Conservation (phyloP, 2,888 invertebrate species). For the Himalopsyche japonica region DNA sequence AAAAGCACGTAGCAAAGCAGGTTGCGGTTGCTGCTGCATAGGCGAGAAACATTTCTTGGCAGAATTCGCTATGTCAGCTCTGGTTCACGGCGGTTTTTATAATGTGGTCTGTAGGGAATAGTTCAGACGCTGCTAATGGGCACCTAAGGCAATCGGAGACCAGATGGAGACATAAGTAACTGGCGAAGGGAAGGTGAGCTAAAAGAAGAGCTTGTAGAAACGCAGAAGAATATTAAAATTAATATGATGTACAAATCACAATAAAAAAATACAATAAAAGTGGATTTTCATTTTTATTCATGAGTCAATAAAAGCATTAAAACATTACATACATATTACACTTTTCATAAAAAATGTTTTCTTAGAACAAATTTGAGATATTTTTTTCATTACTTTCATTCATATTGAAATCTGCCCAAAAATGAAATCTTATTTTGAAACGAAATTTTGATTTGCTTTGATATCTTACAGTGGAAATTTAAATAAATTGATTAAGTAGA, state of each 20-base stretch:
- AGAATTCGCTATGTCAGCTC: not conserved
- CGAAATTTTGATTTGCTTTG: too few relatives aligned
- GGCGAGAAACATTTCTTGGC: not conserved
- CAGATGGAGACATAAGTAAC: not conserved
- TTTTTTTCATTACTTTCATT: too few relatives aligned
- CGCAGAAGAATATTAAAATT: not conserved
- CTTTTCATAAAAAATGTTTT: too few relatives aligned
- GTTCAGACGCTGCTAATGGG: not conserved
- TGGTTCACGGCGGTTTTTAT: not conserved
- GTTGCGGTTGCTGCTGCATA: not conserved
- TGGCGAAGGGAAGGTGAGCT: not conserved
- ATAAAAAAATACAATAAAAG: not conserved
- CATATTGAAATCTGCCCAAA: too few relatives aligned
- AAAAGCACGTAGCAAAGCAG: not conserved
- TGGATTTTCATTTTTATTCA: not conserved
- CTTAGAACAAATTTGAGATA: too few relatives aligned
- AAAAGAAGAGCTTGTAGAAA: not conserved
- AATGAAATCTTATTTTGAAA: too few relatives aligned
- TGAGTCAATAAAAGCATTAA: too few relatives aligned
- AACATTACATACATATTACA: too few relatives aligned
- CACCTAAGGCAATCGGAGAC: not conserved
- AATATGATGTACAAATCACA: not conserved
- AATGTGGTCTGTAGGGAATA: slow-evolving; percentile 3
- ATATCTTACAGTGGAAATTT: too few relatives aligned
- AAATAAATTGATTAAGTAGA: too few relatives aligned